Conservation (phyloP, 2,888 invertebrate species). For the Sphinx pinastri region DNA sequence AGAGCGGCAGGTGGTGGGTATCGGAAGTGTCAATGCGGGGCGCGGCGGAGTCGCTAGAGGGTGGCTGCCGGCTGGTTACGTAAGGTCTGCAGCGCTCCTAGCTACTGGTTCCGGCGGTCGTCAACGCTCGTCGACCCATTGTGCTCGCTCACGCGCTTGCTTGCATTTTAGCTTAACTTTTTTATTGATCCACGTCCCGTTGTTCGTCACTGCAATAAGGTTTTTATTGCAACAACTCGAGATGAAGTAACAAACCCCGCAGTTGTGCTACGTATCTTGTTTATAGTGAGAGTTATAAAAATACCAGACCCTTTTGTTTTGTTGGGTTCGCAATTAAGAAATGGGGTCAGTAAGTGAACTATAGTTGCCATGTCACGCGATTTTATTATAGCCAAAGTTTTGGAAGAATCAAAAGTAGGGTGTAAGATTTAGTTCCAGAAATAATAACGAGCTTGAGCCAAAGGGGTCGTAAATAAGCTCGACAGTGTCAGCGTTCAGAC, state of each 20-base stretch:
- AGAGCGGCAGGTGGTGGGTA: conserved; percentile 40
- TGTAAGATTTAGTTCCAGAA: background rate
- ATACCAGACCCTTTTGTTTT: background rate
- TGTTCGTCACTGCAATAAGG: conserved; percentile 46
- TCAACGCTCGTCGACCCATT: conserved; percentile 57
- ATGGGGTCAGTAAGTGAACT: background rate
- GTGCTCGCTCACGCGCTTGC: conserved; percentile 58
- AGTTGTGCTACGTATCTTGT: conserved; percentile 5
- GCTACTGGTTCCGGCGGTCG: conserved; percentile 40
- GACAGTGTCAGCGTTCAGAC: conserved; percentile 47
- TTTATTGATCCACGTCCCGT: conserved; percentile 48
- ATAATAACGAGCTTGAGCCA: conserved; percentile 43
- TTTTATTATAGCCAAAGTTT: background rate
- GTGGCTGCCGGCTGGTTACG: conserved; percentile 57
- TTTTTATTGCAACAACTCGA: conserved; percentile 43
- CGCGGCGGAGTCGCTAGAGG: conserved; percentile 38
- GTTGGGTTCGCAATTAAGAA: background rate
- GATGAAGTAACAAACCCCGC: background rate
- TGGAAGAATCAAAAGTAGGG: too few species aligned
- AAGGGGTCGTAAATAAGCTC: conserved; percentile 60
- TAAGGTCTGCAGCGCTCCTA: conserved; percentile 62
- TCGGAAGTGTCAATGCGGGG: conserved; percentile 62
- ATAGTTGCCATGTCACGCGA: background rate
- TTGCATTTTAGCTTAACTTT: conserved; percentile 56
- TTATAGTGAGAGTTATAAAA: background rate